phyloP scores from a whole-genome alignment of 2,797 vertebrate genomes.

The Cirrhinus mrigala region DNA sequence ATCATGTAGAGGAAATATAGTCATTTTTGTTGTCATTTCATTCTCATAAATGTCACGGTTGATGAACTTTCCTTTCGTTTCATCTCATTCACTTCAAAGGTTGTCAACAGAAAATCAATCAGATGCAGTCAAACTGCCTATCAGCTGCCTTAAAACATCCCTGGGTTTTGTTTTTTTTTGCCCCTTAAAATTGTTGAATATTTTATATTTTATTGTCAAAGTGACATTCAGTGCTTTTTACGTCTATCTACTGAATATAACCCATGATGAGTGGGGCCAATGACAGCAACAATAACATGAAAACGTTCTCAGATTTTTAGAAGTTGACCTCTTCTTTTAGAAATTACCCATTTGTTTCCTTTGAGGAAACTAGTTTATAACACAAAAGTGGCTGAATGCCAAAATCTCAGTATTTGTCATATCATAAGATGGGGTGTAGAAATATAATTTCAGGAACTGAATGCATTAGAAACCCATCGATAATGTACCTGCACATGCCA shows the following conservation, averaged over 20 bases:
- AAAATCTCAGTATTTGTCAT: constrained; percentile 87
- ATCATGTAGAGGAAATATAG: constrained; percentile 20
- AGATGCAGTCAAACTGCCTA: constrained; percentile 63
- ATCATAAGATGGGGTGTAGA: constrained; percentile 79
- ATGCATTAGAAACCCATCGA: constrained; percentile 77
- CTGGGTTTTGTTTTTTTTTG: constrained; percentile 75
- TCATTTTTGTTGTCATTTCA: constrained; percentile 24
- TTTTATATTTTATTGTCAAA: constrained; percentile 82
- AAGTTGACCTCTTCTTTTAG: constrained; percentile 91
- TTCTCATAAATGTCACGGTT: constrained; percentile 26
- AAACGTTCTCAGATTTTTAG: constrained; percentile 73
- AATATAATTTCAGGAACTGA: constrained; percentile 84
- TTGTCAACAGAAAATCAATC: constrained; percentile 46
- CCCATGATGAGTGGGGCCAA: constrained; percentile 44
- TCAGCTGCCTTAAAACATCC: constrained; percentile 69
- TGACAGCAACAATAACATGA: constrained; percentile 62
- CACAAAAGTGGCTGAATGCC: constrained; percentile 76
- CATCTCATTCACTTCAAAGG: constrained; percentile 19
- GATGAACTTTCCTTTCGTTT: constrained; percentile 23
- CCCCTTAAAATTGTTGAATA: constrained; percentile 70
- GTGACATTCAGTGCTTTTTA: constrained; percentile 88
- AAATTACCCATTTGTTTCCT: constrained; percentile 90
- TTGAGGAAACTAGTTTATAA: constrained; percentile 90
- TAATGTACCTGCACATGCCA: constrained; percentile 99
- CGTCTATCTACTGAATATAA: constrained; percentile 65